Evolutionary conservation across 1,140 invertebrate genomes (phyloP), one percentile per base, ranked within the genome.

Genomic region (Bombyx mandarina): DNA sequence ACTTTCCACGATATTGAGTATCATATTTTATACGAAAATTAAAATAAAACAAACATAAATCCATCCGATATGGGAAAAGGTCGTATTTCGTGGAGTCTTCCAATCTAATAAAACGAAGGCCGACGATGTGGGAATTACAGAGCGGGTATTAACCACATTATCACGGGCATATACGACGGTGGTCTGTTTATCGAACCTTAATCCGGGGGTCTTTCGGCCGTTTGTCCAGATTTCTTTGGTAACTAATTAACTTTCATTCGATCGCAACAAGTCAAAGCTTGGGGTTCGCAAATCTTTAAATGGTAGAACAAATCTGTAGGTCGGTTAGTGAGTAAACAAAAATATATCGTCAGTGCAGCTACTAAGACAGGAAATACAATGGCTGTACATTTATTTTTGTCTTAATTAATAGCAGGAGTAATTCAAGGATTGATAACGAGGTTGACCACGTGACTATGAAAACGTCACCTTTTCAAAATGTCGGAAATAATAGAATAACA

Each of bases 141-240:
- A 54, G 43, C 45, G 53, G 43, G 48, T 46, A 51, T 55, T 55
- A 52, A 55, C 58, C 53, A 55, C 53, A 60, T 60, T 60, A 60
- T 60, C 58, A 45, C 53, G 48, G 43, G 10, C 54, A 52, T 60
- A 46, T 45, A 56, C 45, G 45, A 55, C 53, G 56, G 56, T 49
- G 58, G 45, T 35, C 58, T 60, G 58, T 56, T 56, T 60, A 56
- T 60, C 48, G 49, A 54, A 22, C 54, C 43, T 46, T 60, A 60
- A 60, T 56, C 58, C 54, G 18, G 43, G 44, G 54, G 47, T 56
- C 45, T 45, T 8, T 12, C 43, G 44, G 45, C 12, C 44, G 45
- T 54, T 53, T 45, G 43, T 45, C n/a, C 43, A 45, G 43, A 54
- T 54, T 54, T 22, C 44, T 22, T 54, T 54, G 10, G 44, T 45